phyloP scores from a whole-genome alignment of 1,140 invertebrate species.

The Camponotus floridanus region DNA sequence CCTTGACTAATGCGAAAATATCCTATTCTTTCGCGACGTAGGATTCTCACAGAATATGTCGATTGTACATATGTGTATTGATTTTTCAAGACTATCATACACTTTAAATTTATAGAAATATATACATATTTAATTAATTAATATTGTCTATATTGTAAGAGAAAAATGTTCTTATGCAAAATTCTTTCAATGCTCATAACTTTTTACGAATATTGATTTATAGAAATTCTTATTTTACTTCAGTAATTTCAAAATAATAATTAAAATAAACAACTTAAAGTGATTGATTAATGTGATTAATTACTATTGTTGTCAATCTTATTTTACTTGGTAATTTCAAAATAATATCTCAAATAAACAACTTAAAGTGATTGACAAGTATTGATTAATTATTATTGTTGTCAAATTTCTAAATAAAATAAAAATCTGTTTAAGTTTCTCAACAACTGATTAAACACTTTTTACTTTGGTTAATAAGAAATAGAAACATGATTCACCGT shows the following conservation, averaged over 20 bases:
- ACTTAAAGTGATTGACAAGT: neutral
- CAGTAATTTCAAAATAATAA: neutral
- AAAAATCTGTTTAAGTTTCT: neutral
- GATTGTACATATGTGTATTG: neutral
- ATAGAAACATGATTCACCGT: slow-evolving; percentile 17
- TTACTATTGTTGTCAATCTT: neutral
- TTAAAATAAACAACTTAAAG: neutral
- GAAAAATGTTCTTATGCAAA: neutral
- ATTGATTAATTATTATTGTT: neutral
- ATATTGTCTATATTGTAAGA: neutral
- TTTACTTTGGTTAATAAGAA: slow-evolving; percentile 16
- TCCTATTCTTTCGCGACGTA: neutral
- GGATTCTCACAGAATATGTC: slow-evolving; percentile 3
- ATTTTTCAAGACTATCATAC: neutral
- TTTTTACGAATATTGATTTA: neutral
- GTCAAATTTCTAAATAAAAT: neutral
- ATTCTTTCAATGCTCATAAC: neutral
- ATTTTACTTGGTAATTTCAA: neutral
- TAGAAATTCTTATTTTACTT: neutral
- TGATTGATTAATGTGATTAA: neutral
- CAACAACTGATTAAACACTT: neutral
- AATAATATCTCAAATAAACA: neutral
- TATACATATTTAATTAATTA: neutral
- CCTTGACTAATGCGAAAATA: slow-evolving; percentile 17
- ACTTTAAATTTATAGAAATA: neutral